Conservation (phyloP, 1,140 invertebrate genomes). For the Cotesia typhae region DNA sequence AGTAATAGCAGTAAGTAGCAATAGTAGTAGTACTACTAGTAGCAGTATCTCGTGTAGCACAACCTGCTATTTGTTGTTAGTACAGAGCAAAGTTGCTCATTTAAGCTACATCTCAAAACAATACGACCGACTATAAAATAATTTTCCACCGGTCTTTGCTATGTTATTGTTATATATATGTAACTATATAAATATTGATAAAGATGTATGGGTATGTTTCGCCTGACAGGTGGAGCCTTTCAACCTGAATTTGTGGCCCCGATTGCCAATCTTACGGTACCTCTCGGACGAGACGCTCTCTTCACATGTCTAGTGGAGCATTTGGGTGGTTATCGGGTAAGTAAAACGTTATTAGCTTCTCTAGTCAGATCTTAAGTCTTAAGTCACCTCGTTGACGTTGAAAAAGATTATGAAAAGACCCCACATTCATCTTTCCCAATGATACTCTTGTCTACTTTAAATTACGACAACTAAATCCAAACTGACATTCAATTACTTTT, state of each 20-base stretch:
- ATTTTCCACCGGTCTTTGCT: background rate
- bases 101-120: background rate
- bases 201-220: too few relatives aligned
- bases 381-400: background rate
- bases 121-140: conserved; percentile 22
- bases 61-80: conserved; percentile 25
- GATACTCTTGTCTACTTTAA: too few relatives aligned
- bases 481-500: too few relatives aligned
- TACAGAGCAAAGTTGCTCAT: conserved; percentile 3
- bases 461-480: too few relatives aligned
- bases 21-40: too few relatives aligned
- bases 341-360: conserved; percentile 48
- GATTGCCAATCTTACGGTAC: conserved; percentile 83
- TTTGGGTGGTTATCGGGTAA: conserved; percentile 89
- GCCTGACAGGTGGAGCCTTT: conserved; percentile 71
- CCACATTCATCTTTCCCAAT: background rate
- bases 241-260: conserved; percentile 86
- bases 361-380: background rate
- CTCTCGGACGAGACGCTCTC: conserved; percentile 84
- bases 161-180: conserved; percentile 15
- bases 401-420: background rate
- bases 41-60: too few relatives aligned
- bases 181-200: too few relatives aligned
- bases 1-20: too few relatives aligned
- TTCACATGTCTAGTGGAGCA: conserved; percentile 88